Percentiles rank a stretch among this genome's conserved stretches.
Conservation (phyloP, 2,888 invertebrate genomes). For the Drosophila ezoana region DNA sequence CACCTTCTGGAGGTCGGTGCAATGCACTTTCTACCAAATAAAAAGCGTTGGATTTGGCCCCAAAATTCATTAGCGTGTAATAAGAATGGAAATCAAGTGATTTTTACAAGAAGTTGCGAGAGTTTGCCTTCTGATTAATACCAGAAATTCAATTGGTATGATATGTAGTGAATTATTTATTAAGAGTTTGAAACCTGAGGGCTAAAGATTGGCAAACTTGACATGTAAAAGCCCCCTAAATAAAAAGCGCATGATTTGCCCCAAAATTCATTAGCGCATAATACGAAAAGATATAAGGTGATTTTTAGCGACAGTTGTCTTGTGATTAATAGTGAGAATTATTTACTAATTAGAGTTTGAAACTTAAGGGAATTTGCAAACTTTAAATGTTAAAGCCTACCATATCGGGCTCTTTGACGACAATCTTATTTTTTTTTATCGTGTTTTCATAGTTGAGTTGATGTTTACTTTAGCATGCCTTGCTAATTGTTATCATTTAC, state of each 20-base stretch:
- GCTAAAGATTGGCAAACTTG: too few relatives aligned
- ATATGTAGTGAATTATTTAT: too few relatives aligned
- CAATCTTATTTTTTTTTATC: constrained; percentile 18
- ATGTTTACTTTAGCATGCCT: constrained; percentile 50
- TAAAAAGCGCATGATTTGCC: too few relatives aligned
- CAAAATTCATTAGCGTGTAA: constrained; percentile 47
- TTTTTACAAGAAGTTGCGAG: constrained; percentile 48
- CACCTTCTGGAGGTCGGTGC: constrained; percentile 45
- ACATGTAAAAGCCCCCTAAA: not conserved
- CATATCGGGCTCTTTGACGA: constrained; percentile 4
- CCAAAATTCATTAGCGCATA: too few relatives aligned
- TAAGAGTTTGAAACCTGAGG: too few relatives aligned
- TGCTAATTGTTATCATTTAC: constrained; percentile 36
- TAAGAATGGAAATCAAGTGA: constrained; percentile 49
- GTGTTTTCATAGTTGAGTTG: constrained; percentile 51
- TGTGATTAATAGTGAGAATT: too few relatives aligned
- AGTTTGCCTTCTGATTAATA: constrained; percentile 4
- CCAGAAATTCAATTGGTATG: too few relatives aligned
- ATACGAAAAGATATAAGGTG: too few relatives aligned
- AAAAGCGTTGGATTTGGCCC: constrained; percentile 27
- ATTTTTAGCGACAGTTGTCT: too few relatives aligned
- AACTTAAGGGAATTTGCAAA: too few relatives aligned
- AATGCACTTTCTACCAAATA: constrained; percentile 62
- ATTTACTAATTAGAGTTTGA: too few relatives aligned
- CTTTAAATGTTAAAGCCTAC: not conserved